Evolutionary conservation across 1,140 invertebrate genomes (phyloP), one percentile per base, ranked within the genome.

Genomic region (Lepidurus packardi): DNA sequence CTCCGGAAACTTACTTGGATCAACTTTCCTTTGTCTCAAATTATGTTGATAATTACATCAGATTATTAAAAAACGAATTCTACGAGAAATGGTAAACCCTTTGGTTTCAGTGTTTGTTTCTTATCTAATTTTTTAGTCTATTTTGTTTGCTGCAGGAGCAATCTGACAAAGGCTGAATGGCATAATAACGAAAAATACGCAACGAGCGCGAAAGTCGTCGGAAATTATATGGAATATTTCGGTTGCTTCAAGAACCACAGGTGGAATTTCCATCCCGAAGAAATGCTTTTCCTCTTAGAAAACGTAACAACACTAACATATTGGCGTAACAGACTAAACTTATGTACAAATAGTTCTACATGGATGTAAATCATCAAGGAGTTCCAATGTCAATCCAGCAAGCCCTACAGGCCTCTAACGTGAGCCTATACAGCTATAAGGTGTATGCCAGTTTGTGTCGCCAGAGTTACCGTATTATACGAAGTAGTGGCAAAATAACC

Each of bases 371-470:
- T 34, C 53, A 77, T 24, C 34, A 34, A 24, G 76, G 76, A 9
- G 65, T 65, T 41, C 76, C 76, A 25, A 45, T 77, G 24, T 53
- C 44, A 53, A 65, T 77, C 53, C 76, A 77, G 13, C 76, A 77
- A 77, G 76, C 76, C 6, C 53, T 53, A 41, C 76, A 77, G 41
- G 7, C 53, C 41, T 47, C 65, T 10, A 45, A 53, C 7, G 21
- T 41, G 34, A 65, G 53, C 11, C 45, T 11, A 9, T 34, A 24
- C 44, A 47, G 34, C 4, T 77, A 77, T 10, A 45, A 65, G 7
- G 76, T 77, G 7, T 77, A 77, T 77, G 45, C 76, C 41, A 45
- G 65, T 65, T 47, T 77, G n/a, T 77, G 76, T 65, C 76, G 76
- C 13, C 76, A 77, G 65, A 65, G 76, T 41, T 77, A 77, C 53